A percentile compares a stretch with the other conserved stretches of the same genome.
Evolutionary conservation across 2,888 invertebrate genomes (phyloP).

Genomic region (Didymodactylos carnosus): DNA sequence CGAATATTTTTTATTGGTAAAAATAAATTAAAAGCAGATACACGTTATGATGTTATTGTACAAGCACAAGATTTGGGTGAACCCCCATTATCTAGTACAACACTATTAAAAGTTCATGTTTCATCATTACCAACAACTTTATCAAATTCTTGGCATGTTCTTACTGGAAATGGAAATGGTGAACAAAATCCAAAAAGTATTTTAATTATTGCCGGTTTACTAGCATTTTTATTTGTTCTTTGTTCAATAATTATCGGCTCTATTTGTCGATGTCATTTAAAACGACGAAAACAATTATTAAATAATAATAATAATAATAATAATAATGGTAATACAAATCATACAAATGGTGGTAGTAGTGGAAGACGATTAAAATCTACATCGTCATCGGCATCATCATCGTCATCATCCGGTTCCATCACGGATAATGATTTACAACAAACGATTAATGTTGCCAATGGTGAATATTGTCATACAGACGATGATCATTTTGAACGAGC

Average conservation of each 20-base stretch:
- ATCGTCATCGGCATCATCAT: background rate
- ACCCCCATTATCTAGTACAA: background rate
- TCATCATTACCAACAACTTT: background rate
- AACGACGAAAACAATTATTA: background rate
- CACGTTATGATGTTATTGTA: background rate
- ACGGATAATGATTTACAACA: background rate
- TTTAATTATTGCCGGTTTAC: background rate
- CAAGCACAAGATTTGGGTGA: background rate
- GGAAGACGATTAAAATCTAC: too few relatives aligned
- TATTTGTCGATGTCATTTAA: background rate
- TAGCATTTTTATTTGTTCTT: background rate
- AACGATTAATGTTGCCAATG: background rate
- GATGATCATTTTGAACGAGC: background rate
- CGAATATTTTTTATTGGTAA: background rate
- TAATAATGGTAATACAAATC: background rate
- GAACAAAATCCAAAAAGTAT: background rate
- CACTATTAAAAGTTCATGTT: background rate
- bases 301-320: background rate
- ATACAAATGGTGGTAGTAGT: too few relatives aligned
- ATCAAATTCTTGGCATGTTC: too few relatives aligned
- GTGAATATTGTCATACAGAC: background rate
- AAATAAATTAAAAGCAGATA: background rate
- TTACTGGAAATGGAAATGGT: too few relatives aligned
- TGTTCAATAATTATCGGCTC: background rate
- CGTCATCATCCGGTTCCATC: background rate